phyloP scores from a whole-genome alignment of 2,113 vertebrate species.

The Solea solea region DNA sequence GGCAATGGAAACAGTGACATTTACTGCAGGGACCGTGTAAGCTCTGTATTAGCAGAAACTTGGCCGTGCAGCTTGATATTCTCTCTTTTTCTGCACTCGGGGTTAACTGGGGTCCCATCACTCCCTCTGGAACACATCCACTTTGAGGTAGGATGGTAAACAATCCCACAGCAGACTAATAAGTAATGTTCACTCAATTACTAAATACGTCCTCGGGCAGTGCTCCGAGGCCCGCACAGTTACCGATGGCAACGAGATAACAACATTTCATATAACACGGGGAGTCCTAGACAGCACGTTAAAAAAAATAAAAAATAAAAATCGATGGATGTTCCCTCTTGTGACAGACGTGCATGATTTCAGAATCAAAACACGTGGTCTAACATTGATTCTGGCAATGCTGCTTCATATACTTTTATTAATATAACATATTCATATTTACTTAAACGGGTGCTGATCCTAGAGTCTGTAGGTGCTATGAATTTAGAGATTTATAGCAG shows the following conservation, averaged over 20 bases:
- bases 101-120: conserved; percentile 47
- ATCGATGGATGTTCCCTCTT: conserved; percentile 6
- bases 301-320: too few species aligned
- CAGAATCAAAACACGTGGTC: neutral
- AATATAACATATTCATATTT: too few species aligned
- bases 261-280: conserved; percentile 39
- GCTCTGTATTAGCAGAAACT: conserved; percentile 43
- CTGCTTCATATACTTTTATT: too few species aligned
- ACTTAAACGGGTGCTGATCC: too few species aligned
- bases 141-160: conserved; percentile 41
- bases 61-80: conserved; percentile 29
- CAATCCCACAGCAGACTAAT: conserved; percentile 47
- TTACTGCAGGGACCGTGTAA: conserved; percentile 45
- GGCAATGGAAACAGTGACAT: conserved; percentile 25
- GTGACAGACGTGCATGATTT: conserved; percentile 4
- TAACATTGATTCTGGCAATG: too few species aligned
- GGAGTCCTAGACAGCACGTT: conserved; percentile 11
- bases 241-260: conserved; percentile 49
- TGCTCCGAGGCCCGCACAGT: conserved; percentile 57
- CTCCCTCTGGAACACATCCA: conserved; percentile 37
- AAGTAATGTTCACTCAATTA: conserved; percentile 71
- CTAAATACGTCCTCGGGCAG: conserved; percentile 69
- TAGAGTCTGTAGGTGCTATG: too few species aligned
- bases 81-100: conserved; percentile 20
- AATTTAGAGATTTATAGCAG: too few species aligned